A percentile compares a stretch with the other conserved stretches of the same genome.
These are phyloP conservation scores for Sebastolobus alascanus DNA, from an alignment of 2,797 vertebrate genomes.

Conservation along the genomic window DNA sequence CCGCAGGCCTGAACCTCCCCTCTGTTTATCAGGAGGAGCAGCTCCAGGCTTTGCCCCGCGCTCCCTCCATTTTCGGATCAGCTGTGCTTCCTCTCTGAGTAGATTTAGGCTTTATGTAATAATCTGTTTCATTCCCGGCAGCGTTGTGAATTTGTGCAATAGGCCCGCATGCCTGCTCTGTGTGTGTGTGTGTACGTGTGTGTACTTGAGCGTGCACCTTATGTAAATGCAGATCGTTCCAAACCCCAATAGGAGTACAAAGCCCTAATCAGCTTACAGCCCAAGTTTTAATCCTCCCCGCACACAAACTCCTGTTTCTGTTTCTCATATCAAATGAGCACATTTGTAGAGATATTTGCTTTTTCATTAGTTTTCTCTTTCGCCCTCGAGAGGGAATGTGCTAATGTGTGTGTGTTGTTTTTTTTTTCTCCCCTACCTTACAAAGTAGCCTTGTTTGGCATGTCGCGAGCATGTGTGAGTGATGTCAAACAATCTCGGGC, in stretches of 20 bases:
- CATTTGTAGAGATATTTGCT: slow-evolving; percentile 75
- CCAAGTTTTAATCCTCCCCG: slow-evolving; percentile 79
- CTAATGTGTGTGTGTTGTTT: background rate
- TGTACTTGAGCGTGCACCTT: slow-evolving; percentile 60
- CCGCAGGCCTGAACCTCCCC: slow-evolving; percentile 36
- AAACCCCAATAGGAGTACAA: slow-evolving; percentile 78
- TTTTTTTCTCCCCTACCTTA: background rate
- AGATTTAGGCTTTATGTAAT: slow-evolving; percentile 77
- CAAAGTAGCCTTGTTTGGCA: slow-evolving; percentile 24
- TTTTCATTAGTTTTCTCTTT: slow-evolving; percentile 58
- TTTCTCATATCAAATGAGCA: slow-evolving; percentile 75
- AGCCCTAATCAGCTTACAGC: slow-evolving; percentile 82
- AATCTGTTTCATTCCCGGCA: slow-evolving; percentile 61
- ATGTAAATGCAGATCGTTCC: slow-evolving; percentile 79
- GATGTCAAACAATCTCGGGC: slow-evolving; percentile 33
- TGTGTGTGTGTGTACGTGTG: slow-evolving; percentile 18
- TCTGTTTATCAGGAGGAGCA: slow-evolving; percentile 65
- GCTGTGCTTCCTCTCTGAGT: slow-evolving; percentile 65
- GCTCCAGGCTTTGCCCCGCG: slow-evolving; percentile 53
- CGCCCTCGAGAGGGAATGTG: slow-evolving; percentile 42
- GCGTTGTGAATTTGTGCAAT: slow-evolving; percentile 51
- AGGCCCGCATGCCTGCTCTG: slow-evolving; percentile 22
- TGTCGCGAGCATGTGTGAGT: slow-evolving; percentile 8
- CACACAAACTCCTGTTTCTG: slow-evolving; percentile 77
- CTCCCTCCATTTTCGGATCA: slow-evolving; percentile 66